Base-by-base conservation (phyloP, 2,797 vertebrate species). In the Bryconaethiops microstoma region DNA sequence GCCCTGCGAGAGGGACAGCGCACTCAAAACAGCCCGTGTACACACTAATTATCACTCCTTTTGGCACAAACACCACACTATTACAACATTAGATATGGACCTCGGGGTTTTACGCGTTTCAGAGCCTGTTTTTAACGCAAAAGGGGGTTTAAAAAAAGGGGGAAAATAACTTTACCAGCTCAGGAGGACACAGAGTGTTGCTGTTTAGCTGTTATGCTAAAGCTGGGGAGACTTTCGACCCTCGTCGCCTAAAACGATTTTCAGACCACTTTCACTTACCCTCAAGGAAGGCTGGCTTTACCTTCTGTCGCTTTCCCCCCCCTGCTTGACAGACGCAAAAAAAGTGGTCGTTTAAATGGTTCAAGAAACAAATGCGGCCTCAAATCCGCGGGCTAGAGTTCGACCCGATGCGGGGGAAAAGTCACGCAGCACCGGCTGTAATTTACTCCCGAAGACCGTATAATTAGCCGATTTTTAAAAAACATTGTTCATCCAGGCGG, bases 331-430 rank as follows among this genome's bases (percentile, higher is more conserved):
- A 4, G 25, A 29, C 23, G 16, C 25, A 12, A 25, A 7, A 13
- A 35, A 68, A 68, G 9, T n/a, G 19, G 21, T 4, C 35, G 4
- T 21, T 7, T 4, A 17, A 14, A 60, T 0, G 42, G 7, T 10
- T 45, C 42, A 45, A 45, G 42, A 45, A 45, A 45, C 7, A 45
- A 45, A 29, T 25, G 23, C 57, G 65, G 65, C 65, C 65, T 42
- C 65, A 2, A 68, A 68, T 68, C 65, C 65, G 19, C 65, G 65
- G 65, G 19, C 65, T 68, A 9, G 65, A 45, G 19, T 68, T 42
- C 1, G 19, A 45, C 9, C 19, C 0, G 4, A 9, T 13, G 40
- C 39, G 39, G 48, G 40, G 40, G 35, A 21, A 42, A 9, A 68
- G 9, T 67, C 1, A 13, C 5, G 19, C 65, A 8, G 19, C 35